Base-by-base conservation (phyloP, 92 coral and sea anemone genomes). In the Parazoanthus atlanticus region DNA sequence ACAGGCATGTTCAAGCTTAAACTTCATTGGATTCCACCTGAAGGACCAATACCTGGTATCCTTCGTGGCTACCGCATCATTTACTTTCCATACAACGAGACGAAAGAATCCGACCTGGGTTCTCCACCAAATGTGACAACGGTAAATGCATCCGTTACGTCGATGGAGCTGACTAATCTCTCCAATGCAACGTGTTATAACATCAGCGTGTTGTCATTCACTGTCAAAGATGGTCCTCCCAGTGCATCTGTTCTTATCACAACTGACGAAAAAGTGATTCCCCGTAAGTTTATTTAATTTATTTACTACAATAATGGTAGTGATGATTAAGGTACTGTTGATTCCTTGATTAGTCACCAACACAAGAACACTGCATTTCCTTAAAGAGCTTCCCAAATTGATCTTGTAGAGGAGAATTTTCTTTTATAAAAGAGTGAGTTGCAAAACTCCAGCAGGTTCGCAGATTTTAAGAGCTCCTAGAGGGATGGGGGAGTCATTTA, bases 21-120 rank as follows among this genome's bases (percentile, higher is more conserved):
- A 31, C 47, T 86, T 28, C 49, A 33, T 17, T 86, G 89, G 89
- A 71, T 29, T 71, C 19, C 76, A 71, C 76, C 76, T 16, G 36
- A 28, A 71, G 76, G 19, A 13, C 76, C 33, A 23, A 71, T 71
- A 29, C 76, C 76, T 28, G 76, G 76, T 28, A 71, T 71, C 28
- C 76, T 71, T 71, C 30, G 76, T 28, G 76, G 76, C 25, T 71
- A 71, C 29, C 76, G 76, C 17, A 71, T 71, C 19, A 71, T 23
- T 32, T 71, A 71, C 38, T 71, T 71, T 71, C 76, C 76, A 5
- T 30, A 26, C 76, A 28, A 71, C 76, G 36, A 28, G 17, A 71
- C 76, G 30, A 23, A 13, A 69, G n/a, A n/a, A n/a, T n/a, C n/a
- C n/a, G 74, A 28, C 32, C 31, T 69, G 74, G 76, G 33, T 29